Conservation (phyloP, 2,113 vertebrate genomes). For the Anolis carolinensis region DNA sequence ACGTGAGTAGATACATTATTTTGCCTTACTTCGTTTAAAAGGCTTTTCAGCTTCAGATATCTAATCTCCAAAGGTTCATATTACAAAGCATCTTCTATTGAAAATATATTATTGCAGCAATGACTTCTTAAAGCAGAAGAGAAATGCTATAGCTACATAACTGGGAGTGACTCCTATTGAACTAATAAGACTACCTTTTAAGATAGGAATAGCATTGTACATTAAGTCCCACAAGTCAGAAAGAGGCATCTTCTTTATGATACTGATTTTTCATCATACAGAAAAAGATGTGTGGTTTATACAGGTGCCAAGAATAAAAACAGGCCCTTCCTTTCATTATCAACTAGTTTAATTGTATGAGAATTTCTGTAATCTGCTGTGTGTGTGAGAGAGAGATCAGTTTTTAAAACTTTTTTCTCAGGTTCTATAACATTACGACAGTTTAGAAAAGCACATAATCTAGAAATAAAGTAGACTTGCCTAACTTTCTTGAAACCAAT, state of each 20-base stretch:
- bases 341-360: not conserved
- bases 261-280: slow-evolving; percentile 16
- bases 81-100: slow-evolving; percentile 21
- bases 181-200: not conserved
- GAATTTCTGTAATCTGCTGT: too few relatives aligned
- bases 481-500: not conserved
- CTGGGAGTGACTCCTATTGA: not conserved
- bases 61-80: slow-evolving; percentile 41
- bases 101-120: not conserved
- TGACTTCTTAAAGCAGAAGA: slow-evolving; percentile 24
- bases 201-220: not conserved
- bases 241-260: slow-evolving; percentile 28
- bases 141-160: not conserved
- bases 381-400: too few relatives aligned
- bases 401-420: not conserved
- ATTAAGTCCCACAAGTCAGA: slow-evolving; percentile 33
- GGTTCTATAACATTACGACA: not conserved
- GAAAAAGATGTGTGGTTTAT: not conserved
- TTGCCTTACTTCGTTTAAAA: slow-evolving; percentile 33
- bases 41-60: slow-evolving; percentile 37
- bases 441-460: not conserved
- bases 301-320: not conserved
- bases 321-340: too few relatives aligned
- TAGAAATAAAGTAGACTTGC: not conserved
- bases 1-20: slow-evolving; percentile 36